Percentiles rank a stretch among this genome's conserved stretches.
These are phyloP conservation scores for Oncorhynchus mykiss DNA, from an alignment of 2,113 vertebrate species.

Conservation along the genomic window DNA sequence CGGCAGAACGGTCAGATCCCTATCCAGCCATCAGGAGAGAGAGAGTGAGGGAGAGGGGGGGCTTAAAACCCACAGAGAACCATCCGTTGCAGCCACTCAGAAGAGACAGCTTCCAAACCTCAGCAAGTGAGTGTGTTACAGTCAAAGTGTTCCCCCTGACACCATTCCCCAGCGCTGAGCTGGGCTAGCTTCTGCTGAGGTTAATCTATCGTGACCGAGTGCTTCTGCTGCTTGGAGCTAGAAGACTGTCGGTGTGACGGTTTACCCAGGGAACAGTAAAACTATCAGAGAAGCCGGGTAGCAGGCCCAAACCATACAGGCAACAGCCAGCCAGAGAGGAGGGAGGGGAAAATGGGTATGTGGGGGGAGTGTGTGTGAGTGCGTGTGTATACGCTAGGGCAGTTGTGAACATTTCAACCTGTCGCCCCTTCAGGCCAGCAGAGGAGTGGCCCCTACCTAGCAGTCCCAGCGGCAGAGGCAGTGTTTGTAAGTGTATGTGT, in stretches of 20 bases:
- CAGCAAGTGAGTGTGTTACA: conserved; percentile 2
- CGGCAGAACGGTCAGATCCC: conserved; percentile 11
- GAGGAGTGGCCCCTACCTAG: not conserved
- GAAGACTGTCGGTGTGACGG: not conserved
- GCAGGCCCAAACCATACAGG: conserved; percentile 14
- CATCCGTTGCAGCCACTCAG: conserved; percentile 1
- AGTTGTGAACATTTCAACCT: conserved; percentile 11
- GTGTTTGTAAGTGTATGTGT: not conserved
- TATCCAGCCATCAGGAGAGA: not conserved
- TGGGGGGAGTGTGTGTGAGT: not conserved
- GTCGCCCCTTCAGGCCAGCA: not conserved
- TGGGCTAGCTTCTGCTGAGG: conserved; percentile 1
- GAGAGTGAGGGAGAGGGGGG: not conserved
- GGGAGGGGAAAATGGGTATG: not conserved
- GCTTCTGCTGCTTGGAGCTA: not conserved
- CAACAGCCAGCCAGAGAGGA: conserved; percentile 2
- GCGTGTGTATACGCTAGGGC: not conserved
- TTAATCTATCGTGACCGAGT: conserved; percentile 30
- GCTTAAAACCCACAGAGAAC: conserved; percentile 6
- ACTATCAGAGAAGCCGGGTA: not conserved
- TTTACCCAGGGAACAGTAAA: conserved; percentile 3
- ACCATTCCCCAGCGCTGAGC: not conserved
- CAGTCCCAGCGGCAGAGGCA: not conserved
- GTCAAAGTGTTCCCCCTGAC: conserved; percentile 10
- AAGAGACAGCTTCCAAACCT: conserved; percentile 9